A percentile compares a stretch with the other conserved stretches of the same genome.
These are phyloP conservation scores for Panopea generosa DNA, from an alignment of 2,888 invertebrate genomes.

Conservation along the genomic window DNA sequence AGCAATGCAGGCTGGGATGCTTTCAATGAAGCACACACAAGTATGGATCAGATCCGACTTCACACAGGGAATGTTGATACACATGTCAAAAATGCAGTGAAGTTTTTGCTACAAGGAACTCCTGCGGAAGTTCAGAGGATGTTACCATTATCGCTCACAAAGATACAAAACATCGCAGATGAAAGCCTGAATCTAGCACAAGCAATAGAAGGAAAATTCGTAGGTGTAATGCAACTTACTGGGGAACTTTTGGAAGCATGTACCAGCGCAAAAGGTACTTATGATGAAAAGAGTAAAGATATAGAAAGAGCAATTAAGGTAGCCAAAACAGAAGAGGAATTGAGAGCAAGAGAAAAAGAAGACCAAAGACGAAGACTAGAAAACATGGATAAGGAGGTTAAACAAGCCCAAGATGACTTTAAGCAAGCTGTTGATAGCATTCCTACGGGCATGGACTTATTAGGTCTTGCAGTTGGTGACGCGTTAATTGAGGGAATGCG, in stretches of 20 bases:
- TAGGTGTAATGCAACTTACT: neutral
- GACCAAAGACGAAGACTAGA: neutral
- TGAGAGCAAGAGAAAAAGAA: neutral
- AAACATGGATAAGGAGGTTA: constrained; percentile 5
- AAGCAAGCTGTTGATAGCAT: neutral
- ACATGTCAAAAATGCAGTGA: neutral
- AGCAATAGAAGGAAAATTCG: neutral
- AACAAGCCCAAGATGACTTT: constrained; percentile 1
- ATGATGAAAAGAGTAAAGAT: neutral
- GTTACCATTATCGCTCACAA: neutral
- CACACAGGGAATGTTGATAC: constrained; percentile 3
- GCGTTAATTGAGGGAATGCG: neutral
- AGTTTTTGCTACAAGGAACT: constrained; percentile 6
- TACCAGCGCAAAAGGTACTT: neutral
- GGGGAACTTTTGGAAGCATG: constrained; percentile 5
- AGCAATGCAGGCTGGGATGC: neutral
- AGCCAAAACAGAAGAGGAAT: neutral
- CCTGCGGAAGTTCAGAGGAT: constrained; percentile 1
- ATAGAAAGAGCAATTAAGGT: neutral
- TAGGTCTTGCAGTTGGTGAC: neutral
- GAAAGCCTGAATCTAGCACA: constrained; percentile 1
- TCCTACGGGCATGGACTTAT: neutral
- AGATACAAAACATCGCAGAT: constrained; percentile 1
- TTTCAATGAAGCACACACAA: constrained; percentile 8
- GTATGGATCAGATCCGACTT: constrained; percentile 7